Conservation (phyloP, 30 jellyfish, hydroid and myxozoan genomes). For the Chrysaora quinquecirrha region DNA sequence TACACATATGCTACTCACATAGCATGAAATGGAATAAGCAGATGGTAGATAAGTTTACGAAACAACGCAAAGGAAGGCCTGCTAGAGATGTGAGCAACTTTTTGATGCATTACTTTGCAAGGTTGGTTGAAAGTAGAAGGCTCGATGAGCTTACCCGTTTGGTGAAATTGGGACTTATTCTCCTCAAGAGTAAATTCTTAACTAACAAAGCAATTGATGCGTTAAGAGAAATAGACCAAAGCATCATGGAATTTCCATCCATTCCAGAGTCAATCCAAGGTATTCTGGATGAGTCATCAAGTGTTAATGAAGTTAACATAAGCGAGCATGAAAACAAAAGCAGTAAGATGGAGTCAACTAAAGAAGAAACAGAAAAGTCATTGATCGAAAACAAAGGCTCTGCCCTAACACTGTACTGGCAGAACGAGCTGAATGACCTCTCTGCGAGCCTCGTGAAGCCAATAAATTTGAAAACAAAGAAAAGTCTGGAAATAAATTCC, state of each 20-base stretch:
- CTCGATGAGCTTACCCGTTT: not conserved
- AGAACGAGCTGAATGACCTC: not conserved
- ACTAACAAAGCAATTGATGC: not conserved
- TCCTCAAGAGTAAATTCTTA: not conserved
- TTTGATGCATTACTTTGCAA: slow-evolving; percentile 14
- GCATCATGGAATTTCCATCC: not conserved
- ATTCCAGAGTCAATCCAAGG: not conserved
- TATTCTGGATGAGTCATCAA: too few relatives aligned
- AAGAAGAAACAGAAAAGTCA: not conserved
- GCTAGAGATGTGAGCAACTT: not conserved
- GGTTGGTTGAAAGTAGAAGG: slow-evolving; percentile 11
- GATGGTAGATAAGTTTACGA: not conserved
- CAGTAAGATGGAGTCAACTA: too few relatives aligned
- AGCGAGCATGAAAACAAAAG: not conserved
- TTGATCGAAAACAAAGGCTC: not conserved
- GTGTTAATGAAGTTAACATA: not conserved
- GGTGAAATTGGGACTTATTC: not conserved
- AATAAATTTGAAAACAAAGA: not conserved
- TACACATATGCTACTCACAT: not conserved
- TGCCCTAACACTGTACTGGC: not conserved
- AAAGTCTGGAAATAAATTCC: not conserved
- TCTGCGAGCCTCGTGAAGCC: not conserved
- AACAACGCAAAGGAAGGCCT: not conserved
- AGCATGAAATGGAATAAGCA: not conserved
- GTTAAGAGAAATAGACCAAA: not conserved